These are phyloP conservation scores for Heterodera schachtii DNA, from an alignment of 1,140 invertebrate species.

Conservation along the genomic window DNA sequence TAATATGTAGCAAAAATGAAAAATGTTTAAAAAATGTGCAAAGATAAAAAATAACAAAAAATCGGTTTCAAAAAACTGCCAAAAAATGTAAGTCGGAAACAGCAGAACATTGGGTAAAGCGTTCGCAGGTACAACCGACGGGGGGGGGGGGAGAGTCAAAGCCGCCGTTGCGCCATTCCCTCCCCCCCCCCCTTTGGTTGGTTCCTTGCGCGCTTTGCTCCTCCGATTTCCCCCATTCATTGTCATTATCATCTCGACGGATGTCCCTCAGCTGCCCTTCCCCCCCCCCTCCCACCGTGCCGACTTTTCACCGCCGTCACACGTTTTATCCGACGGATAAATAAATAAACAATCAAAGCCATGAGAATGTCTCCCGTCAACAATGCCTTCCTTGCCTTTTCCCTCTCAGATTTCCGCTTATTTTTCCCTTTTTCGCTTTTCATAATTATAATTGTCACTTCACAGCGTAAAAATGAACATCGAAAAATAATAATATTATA, in stretches of 20 bases:
- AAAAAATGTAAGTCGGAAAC: no score
- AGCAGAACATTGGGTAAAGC: not conserved
- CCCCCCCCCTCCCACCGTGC: no score
- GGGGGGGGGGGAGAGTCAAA: not conserved
- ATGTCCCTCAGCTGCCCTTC: not conserved
- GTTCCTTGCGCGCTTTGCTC: not conserved
- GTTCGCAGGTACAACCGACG: not conserved
- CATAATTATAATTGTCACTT: not conserved
- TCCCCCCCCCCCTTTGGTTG: no score
- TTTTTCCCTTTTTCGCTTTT: not conserved
- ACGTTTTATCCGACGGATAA: not conserved
- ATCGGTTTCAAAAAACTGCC: not conserved
- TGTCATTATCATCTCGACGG: not conserved
- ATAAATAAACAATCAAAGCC: not conserved
- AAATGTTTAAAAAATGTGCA: not conserved
- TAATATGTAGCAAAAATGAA: no score
- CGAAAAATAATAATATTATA: not conserved
- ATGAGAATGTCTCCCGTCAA: not conserved
- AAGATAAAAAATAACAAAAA: not conserved
- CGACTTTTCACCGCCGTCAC: not conserved
- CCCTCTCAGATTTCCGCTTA: not conserved
- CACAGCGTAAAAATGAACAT: not conserved
- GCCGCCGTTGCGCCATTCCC: no score
- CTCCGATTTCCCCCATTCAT: not conserved
- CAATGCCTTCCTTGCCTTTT: not conserved